These are phyloP conservation scores for Acestrorhynchus altus DNA, from an alignment of 2,797 vertebrate genomes.

Conservation along the genomic window DNA sequence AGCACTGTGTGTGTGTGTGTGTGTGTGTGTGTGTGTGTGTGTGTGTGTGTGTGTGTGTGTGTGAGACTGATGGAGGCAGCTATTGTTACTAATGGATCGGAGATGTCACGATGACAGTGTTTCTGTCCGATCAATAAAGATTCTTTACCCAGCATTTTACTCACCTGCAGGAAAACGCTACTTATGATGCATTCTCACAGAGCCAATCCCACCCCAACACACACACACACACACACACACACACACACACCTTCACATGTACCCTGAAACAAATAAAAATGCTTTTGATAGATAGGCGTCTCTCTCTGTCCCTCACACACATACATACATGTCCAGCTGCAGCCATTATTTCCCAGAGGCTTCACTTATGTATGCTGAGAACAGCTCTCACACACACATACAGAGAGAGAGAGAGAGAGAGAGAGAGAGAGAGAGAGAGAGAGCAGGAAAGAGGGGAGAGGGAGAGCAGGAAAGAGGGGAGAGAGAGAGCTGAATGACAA, in stretches of 20 bases:
- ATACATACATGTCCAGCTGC: constrained; percentile 20
- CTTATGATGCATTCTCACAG: neutral
- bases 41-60: neutral
- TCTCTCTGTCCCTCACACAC: neutral
- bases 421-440: constrained; percentile 32
- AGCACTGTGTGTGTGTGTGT: neutral
- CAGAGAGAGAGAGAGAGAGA: constrained; percentile 1
- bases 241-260: neutral
- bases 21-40: neutral
- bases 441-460: constrained; percentile 27
- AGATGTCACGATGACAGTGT: constrained; percentile 3
- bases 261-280: neutral
- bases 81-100: constrained; percentile 13
- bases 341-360: constrained; percentile 27
- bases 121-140: constrained; percentile 18
- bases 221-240: constrained; percentile 16
- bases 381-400: constrained; percentile 22
- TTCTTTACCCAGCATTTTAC: constrained; percentile 2
- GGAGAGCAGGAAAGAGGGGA: neutral
- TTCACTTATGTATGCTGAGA: constrained; percentile 11
- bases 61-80: constrained; percentile 1
- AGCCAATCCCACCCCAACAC: neutral
- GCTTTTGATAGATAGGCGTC: neutral
- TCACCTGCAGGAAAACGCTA: neutral
- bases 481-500: neutral